These are phyloP conservation scores for Exocentrus adspersus DNA, from an alignment of 2,888 invertebrate genomes.

Conservation along the genomic window DNA sequence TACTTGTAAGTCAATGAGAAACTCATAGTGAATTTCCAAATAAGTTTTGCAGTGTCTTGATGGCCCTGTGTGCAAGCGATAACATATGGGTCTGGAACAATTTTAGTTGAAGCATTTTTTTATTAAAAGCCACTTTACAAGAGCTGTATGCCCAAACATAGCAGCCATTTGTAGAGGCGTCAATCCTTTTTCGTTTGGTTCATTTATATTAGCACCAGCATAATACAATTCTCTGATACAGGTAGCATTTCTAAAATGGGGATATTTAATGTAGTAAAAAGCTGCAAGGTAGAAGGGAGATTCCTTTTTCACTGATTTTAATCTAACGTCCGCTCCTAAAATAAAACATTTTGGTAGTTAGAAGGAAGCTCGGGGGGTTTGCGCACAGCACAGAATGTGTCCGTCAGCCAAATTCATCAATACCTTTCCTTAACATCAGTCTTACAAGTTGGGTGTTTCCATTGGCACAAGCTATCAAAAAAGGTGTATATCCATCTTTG, in stretches of 20 bases:
- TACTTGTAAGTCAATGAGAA: conserved; percentile 24
- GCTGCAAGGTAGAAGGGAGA: conserved; percentile 55
- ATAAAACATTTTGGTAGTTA: too few species aligned
- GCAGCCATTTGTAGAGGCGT: conserved; percentile 57
- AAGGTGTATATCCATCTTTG: conserved; percentile 49
- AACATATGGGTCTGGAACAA: conserved; percentile 49
- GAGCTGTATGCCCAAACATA: conserved; percentile 53
- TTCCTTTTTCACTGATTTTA: conserved; percentile 51
- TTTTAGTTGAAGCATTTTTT: conserved; percentile 48
- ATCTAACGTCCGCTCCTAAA: conserved; percentile 50
- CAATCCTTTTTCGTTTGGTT: conserved; percentile 49
- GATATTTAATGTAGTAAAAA: conserved; percentile 51
- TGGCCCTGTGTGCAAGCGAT: conserved; percentile 48
- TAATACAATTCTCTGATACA: conserved; percentile 55
- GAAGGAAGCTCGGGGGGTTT: too few species aligned
- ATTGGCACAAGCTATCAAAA: conserved; percentile 52
- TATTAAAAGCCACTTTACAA: conserved; percentile 54
- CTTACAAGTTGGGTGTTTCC: conserved; percentile 54
- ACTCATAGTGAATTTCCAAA: conserved; percentile 31
- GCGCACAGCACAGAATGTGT: too few species aligned
- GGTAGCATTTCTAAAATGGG: conserved; percentile 49
- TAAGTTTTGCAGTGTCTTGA: conserved; percentile 40
- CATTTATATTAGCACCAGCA: conserved; percentile 57
- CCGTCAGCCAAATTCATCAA: too few species aligned
- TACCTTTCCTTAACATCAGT: conserved; percentile 50